phyloP scores from a whole-genome alignment of 2,113 vertebrate genomes.

The Oostethus manadensis region DNA sequence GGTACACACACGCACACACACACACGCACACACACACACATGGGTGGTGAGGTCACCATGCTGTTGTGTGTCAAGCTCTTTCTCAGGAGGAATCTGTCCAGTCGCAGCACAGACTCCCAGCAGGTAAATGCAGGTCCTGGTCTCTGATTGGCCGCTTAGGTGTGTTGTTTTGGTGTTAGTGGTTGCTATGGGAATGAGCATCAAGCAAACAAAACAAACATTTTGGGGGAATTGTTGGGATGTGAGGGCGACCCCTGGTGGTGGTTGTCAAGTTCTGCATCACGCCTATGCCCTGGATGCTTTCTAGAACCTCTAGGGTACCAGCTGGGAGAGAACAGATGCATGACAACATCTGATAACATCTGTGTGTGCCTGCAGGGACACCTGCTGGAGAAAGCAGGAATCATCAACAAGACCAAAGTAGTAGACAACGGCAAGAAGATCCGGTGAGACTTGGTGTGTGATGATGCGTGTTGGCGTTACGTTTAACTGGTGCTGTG shows the following conservation, averaged over 20 bases:
- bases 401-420: slow-evolving; percentile 87
- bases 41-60: neutral
- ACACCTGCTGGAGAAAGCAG: slow-evolving; percentile 83
- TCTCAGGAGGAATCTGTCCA: slow-evolving; percentile 63
- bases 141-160: slow-evolving; percentile 23
- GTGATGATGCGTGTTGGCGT: neutral
- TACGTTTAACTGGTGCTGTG: neutral
- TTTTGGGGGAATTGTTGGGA: neutral
- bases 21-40: neutral
- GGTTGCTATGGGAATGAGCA: slow-evolving; percentile 3
- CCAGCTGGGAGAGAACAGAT: slow-evolving; percentile 4
- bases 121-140: slow-evolving; percentile 54
- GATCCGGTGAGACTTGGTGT: slow-evolving; percentile 71
- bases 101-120: slow-evolving; percentile 44
- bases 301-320: neutral
- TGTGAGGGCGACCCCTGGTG: neutral
- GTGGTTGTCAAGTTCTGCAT: neutral
- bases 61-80: slow-evolving; percentile 43
- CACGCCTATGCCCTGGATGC: too few relatives aligned
- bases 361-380: slow-evolving; percentile 40
- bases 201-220: neutral
- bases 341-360: too few relatives aligned
- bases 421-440: slow-evolving; percentile 81
- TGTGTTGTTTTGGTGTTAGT: neutral
- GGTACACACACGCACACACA: slow-evolving; percentile 25